Evolutionary conservation across 2,888 invertebrate species (phyloP), one percentile per base, ranked within the genome.

Genomic region (Lapara coniferarum): DNA sequence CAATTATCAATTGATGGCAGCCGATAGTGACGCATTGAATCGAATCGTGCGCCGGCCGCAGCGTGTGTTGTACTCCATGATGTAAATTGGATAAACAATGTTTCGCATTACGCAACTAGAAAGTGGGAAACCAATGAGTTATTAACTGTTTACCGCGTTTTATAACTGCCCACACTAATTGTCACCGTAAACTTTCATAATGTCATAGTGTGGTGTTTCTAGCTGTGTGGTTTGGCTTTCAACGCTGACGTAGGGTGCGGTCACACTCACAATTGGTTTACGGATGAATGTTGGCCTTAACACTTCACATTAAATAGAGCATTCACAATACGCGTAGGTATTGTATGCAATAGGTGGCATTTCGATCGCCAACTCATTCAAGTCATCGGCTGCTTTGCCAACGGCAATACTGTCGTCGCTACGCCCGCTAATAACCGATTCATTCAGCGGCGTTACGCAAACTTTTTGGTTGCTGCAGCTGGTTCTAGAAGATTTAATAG

Each of bases 81-180:
- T 86, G 87, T 86, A 86, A 87, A 86, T 82, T 82, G 81, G 79
- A 87, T 76, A 90, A 88, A 86, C 85, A 83, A 80, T 77, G 81
- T 85, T 84, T 81, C 83, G 68, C 70, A 74, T 86, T 84, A 84
- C 81, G 85, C 84, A 89, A 90, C 79, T 83, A 84, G 91, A 92
- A 92, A 93, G 89, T 82, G 85, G 86, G 81, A 87, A 88, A 83
- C 81, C 77, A 71, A 79, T 83, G 80, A 85, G 81, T 83, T 88
- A 87, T 85, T 81, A 77, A 81, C 83, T 82, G 81, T 83, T 84
- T 81, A 82, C 81, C 78, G 75, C 78, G 74, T 80, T 85, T 86
- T 83, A 71, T 75, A 66, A 68, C 71, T 69, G 71, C 75, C 75
- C 74, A 78, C 76, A 70, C 55, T 70, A 68, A 67, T 70, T 70